Percentiles rank a stretch among this genome's conserved stretches.
These are phyloP conservation scores for Asarcornis scutulata DNA, from an alignment of 2,113 vertebrate genomes.

Conservation along the genomic window DNA sequence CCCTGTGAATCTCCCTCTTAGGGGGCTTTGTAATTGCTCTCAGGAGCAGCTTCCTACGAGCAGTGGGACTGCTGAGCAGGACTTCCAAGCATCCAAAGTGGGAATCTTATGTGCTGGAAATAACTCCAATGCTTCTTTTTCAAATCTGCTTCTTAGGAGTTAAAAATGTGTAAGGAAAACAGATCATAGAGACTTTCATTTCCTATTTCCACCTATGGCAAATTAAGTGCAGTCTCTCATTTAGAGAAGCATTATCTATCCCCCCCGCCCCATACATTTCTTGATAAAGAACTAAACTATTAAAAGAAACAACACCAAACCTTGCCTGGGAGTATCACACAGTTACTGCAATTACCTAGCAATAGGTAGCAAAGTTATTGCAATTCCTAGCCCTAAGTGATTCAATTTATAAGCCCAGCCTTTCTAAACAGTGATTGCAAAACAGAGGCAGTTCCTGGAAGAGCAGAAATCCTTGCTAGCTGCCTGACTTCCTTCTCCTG, in stretches of 20 bases:
- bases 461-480: background rate
- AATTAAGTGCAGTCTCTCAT: background rate
- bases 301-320: background rate
- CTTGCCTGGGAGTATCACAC: background rate
- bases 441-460: background rate
- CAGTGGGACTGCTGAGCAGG: background rate
- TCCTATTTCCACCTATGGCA: background rate
- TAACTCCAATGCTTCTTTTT: background rate
- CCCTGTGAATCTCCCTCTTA: background rate
- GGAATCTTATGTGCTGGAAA: background rate
- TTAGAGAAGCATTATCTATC: background rate
- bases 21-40: background rate
- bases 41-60: background rate
- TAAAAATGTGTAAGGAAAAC: background rate
- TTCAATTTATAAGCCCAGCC: background rate
- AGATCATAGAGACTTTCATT: background rate
- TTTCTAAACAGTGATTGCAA: background rate
- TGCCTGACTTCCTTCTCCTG: background rate
- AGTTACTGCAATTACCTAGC: background rate
- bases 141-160: background rate
- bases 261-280: background rate
- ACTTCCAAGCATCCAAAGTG: rapidly evolving
- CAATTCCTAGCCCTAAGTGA: background rate
- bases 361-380: background rate
- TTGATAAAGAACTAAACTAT: background rate